Conservation (phyloP, 2,797 vertebrate genomes). For the Melanotaenia nigrans region DNA sequence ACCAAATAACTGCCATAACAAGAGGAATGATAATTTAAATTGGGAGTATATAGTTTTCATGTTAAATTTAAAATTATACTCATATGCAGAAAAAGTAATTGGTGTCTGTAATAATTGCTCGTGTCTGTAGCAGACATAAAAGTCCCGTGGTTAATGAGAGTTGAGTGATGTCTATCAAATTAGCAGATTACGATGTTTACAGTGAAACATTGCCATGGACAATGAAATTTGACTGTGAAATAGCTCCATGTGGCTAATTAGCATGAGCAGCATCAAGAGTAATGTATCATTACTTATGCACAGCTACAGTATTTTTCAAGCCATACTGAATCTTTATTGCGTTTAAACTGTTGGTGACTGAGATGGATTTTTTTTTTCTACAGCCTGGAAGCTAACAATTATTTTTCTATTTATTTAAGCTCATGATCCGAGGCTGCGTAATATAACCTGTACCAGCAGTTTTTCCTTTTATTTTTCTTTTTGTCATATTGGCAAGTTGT, state of each 20-base stretch:
- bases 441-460: too few species aligned
- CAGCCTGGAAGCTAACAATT: background rate
- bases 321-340: background rate
- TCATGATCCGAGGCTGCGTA: too few species aligned
- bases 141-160: background rate
- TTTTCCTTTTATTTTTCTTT: background rate
- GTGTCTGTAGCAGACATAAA: background rate
- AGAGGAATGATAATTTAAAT: constrained; percentile 9
- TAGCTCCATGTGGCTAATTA: constrained; percentile 5
- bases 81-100: constrained; percentile 8
- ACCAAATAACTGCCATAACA: constrained; percentile 29
- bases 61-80: background rate
- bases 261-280: background rate
- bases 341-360: background rate
- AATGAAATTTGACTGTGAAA: constrained; percentile 7
- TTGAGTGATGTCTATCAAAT: background rate
- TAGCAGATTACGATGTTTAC: constrained; percentile 1
- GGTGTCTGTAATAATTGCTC: constrained; percentile 11
- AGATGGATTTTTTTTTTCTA: background rate
- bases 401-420: background rate
- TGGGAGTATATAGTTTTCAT: constrained; percentile 4
- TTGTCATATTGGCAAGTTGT: too few species aligned
- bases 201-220: background rate
- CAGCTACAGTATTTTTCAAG: background rate
- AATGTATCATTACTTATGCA: background rate